Percentiles rank a stretch among this genome's conserved stretches.
Evolutionary conservation across 1,140 invertebrate genomes (phyloP).

Genomic region (Arion vulgaris): DNA sequence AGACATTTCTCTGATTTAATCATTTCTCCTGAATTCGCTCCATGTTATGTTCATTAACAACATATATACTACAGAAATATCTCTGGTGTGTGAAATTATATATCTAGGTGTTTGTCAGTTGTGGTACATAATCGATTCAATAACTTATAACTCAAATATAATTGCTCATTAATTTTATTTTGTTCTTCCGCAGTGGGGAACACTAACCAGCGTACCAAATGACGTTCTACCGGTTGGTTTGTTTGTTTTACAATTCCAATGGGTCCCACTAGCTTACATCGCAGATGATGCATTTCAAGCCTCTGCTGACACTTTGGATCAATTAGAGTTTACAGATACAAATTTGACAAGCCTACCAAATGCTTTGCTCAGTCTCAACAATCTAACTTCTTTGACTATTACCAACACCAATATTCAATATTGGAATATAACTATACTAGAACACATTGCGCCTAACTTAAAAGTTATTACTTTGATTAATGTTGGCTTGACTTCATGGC

Average conservation of each 20-base stretch:
- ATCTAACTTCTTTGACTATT: background rate
- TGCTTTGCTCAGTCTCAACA: background rate
- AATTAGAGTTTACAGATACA: background rate
- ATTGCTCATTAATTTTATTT: background rate
- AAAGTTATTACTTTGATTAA: background rate
- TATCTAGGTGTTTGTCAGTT: no score
- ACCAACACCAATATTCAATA: background rate
- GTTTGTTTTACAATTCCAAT: background rate
- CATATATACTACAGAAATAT: no score
- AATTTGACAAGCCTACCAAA: background rate
- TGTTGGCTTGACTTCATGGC: background rate
- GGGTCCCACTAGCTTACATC: background rate
- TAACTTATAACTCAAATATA: no score
- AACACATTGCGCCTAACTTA: background rate
- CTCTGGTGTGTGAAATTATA: no score
- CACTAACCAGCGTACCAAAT: background rate
- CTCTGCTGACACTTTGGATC: background rate
- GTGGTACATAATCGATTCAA: no score
- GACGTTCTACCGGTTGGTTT: background rate
- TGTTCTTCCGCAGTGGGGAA: slow-evolving; percentile 50
- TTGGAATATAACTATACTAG: background rate
- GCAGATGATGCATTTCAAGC: background rate
- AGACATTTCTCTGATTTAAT: no score
- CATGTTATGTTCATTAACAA: no score
- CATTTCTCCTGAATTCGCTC: no score